Base-by-base conservation (phyloP, 1,140 invertebrate species). In the Ectropis grisescens region DNA sequence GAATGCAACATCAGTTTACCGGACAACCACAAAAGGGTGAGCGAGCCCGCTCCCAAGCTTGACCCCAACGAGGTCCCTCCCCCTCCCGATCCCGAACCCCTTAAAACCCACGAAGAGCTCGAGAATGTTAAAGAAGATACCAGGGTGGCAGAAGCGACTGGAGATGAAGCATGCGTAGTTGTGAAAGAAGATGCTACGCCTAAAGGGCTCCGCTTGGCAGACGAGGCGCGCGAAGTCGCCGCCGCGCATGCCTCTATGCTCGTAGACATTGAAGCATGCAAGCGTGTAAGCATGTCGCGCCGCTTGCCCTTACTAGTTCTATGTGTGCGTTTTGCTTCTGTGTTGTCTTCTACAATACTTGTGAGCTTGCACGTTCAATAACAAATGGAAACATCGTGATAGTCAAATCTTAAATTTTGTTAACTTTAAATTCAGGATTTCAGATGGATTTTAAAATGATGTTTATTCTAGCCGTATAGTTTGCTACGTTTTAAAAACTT, bases 11-110 rank as follows among this genome's bases (percentile, higher is more conserved):
- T 96, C 81, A 93, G 93, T 85, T 87, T 97, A 69, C 94, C 94
- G 80, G 95, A 97, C 85, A 95, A 95, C 87, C 92, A 95, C 85
- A 93, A 93, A 89, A 88, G 93, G 92, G 94, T 96, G 91, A 94
- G 92, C 93, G 86, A 87, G 58, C 62, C 53, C 49, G 64, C 74
- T 56, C 64, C 62, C 49, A 62, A 59, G 71, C 75, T 78, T 78
- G 69, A 68, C 11, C 39, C 44, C 34, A 59, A 62, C 54, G 72
- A 65, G n/a, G 32, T 35, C 13, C 46, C 56, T 10, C 29, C 35
- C 10, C 29, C 29, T 9, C 35, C 43, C 38, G 38, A 43, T 24
- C 47, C 43, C 15, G 40, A 47, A 31, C 14, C 52, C 30, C 22
- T 35, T n/a, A 19, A 49, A 33, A 29, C 51, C 31, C 40, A 47